Evolutionary conservation across 2,113 vertebrate species (phyloP), one percentile per base, ranked within the genome.

Genomic region (Notarius quadriscutis): DNA sequence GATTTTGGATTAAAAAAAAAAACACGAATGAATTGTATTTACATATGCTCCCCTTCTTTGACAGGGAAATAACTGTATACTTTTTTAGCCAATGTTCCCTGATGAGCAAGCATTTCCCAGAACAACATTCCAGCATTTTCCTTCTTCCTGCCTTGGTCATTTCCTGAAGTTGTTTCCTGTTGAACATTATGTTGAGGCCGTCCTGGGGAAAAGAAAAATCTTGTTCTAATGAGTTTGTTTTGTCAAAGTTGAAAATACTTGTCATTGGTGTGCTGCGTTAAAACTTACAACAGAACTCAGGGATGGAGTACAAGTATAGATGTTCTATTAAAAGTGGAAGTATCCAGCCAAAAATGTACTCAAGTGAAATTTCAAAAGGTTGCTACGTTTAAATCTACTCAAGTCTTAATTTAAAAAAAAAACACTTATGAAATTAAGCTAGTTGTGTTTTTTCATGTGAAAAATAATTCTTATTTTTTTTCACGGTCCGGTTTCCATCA

Each of bases 91-190:
- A n/a, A 11, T 63, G 60, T 50, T 48, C 69, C 71, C 81, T 63
- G 12, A 83, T 87, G 81, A 83, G n/a, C 60, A 65, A 55, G 62
- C 20, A 69, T 63, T 69, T 55, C 27, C 75, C 62, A 80, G 48
- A 80, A 86, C 60, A 79, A 86, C 75, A 86, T 86, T 86, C 84
- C 57, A 75, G 57, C 17, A 25, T 34, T 55, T 55, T 67, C 48
- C 34, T 14, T 82, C 72, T 85, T 81, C 80, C 62, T 84, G 62
- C 51, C 17, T 71, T 27, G 17, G 75, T n/a, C n/a, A 48, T 89
- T 87, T 86, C 72, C n/a, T 84, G 57, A 51, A 58, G 65, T 69
- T 30, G n/a, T 69, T 86, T 89, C 55, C 34, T 27, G 74, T 72
- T 50, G 27, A 80, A 80, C 27, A 58, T 80, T 80, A 58, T 34